Percentiles rank a stretch among this genome's conserved stretches.
phyloP scores from a whole-genome alignment of 2,113 vertebrate species.

The Centropus bengalensis region DNA sequence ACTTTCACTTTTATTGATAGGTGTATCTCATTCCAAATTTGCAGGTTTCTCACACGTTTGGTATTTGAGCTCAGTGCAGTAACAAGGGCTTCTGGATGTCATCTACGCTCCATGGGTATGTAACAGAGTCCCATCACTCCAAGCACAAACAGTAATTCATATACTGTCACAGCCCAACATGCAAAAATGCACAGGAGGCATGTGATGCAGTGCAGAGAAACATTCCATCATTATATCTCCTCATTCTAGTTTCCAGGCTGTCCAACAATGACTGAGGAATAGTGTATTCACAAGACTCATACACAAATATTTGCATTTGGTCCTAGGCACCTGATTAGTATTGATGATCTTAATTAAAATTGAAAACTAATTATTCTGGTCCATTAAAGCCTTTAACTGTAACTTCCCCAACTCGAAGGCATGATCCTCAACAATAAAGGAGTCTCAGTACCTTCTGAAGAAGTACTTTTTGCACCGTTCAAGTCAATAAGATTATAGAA shows the following conservation, averaged over 20 bases:
- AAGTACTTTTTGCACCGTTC: background rate
- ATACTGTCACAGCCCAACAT: background rate
- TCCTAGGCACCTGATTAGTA: constrained; percentile 50
- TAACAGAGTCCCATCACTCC: background rate
- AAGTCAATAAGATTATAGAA: background rate
- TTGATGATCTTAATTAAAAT: background rate
- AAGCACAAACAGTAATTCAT: background rate
- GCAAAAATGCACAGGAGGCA: background rate
- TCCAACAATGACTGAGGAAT: background rate
- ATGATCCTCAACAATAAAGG: background rate
- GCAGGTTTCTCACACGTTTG: background rate
- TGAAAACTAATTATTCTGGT: background rate
- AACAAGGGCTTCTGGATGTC: background rate
- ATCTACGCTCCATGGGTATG: background rate
- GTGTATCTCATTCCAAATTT: background rate
- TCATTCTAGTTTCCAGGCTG: background rate
- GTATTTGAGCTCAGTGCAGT: background rate
- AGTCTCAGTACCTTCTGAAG: background rate
- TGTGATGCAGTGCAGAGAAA: background rate
- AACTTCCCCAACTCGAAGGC: background rate
- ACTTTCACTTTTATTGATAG: background rate
- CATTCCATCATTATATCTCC: background rate
- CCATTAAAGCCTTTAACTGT: background rate
- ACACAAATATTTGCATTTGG: constrained; percentile 43
- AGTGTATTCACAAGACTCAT: background rate